phyloP scores from a whole-genome alignment of 1,140 invertebrate genomes.

The Drosophila melanica region DNA sequence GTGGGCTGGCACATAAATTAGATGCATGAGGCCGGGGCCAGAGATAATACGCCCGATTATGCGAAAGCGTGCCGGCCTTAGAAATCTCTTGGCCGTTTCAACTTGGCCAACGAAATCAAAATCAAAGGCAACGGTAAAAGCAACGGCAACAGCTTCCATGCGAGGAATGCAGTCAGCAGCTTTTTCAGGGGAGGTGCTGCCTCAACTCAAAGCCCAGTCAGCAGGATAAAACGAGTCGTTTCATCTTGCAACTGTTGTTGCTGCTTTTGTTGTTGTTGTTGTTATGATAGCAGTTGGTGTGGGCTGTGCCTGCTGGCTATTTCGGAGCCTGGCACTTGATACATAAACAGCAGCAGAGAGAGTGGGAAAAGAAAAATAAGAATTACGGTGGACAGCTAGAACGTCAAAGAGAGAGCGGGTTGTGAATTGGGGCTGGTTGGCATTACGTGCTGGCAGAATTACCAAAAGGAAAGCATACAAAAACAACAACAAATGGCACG shows the following conservation, averaged over 20 bases:
- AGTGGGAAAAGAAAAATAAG: conserved; percentile 2
- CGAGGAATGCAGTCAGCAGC: conserved; percentile 22
- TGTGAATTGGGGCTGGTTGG: background rate
- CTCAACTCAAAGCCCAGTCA: conserved; percentile 64
- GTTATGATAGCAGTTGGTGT: conserved; percentile 17
- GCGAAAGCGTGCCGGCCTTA: conserved; percentile 36
- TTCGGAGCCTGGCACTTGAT: conserved; percentile 57
- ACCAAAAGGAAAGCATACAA: conserved; percentile 28
- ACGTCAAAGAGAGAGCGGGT: background rate
- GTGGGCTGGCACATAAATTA: conserved; percentile 33
- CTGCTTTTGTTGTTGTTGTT: conserved; percentile 25
- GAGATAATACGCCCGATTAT: conserved; percentile 43
- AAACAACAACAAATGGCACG: conserved; percentile 41
- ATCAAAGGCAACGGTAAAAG: conserved; percentile 17
- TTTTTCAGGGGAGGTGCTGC: conserved; percentile 3
- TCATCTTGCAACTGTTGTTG: conserved; percentile 50
- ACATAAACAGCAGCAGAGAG: conserved; percentile 42
- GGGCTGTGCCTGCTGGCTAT: conserved; percentile 54
- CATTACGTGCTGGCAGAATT: conserved; percentile 34
- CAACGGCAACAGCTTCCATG: conserved; percentile 18
- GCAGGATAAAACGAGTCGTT: conserved; percentile 74
- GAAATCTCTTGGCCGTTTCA: conserved; percentile 27
- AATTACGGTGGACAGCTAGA: conserved; percentile 15
- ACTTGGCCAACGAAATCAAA: conserved; percentile 22
- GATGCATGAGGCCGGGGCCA: conserved; percentile 26